Conservation (phyloP, 1,140 invertebrate genomes). For the Drosophila pallidifrons region DNA sequence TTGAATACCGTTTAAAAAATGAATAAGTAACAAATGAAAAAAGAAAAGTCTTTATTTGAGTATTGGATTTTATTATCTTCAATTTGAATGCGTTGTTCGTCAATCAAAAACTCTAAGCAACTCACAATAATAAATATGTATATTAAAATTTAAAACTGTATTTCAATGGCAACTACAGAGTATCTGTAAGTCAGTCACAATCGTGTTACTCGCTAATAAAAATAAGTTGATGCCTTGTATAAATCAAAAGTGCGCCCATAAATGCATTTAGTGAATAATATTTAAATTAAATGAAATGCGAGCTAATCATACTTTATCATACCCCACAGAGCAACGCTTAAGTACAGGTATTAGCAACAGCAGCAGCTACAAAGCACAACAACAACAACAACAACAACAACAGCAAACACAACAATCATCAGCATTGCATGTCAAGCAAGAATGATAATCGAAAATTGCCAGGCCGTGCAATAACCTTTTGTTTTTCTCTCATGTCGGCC, state of each 20-base stretch:
- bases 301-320: conserved; percentile 2
- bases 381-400: conserved; percentile 12
- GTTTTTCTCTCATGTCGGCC: conserved; percentile 15
- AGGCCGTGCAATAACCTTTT: conserved; percentile 75
- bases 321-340: background rate
- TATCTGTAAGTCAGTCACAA: background rate
- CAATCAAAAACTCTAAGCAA: no score
- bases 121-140: no score
- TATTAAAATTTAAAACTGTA: no score
- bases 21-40: no score
- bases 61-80: no score
- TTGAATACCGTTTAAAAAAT: no score
- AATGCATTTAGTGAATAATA: background rate
- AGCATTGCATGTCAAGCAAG: conserved; percentile 69
- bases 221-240: background rate
- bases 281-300: background rate
- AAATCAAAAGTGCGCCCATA: background rate
- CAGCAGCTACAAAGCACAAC: conserved; percentile 10
- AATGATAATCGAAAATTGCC: conserved; percentile 75
- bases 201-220: background rate
- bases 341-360: conserved; percentile 15
- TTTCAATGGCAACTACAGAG: background rate
- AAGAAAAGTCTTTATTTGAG: no score
- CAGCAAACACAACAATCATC: conserved; percentile 29
- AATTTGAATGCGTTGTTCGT: no score